Percentiles rank a stretch among this genome's conserved stretches.
phyloP scores from a whole-genome alignment of 2,797 vertebrate species.

The Leptodactylus fallax region DNA sequence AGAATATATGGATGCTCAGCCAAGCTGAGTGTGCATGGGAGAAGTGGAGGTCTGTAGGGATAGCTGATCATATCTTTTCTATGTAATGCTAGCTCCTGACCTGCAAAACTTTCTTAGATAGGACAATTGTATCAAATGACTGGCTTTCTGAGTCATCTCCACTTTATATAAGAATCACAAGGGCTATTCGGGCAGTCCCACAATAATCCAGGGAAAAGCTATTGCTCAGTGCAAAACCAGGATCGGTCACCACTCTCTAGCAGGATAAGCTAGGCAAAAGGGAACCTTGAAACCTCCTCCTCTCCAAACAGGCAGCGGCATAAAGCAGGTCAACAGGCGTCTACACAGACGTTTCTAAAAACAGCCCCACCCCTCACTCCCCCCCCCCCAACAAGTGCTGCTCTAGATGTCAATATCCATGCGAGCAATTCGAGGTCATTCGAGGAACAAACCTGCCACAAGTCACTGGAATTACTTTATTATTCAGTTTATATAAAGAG shows the following conservation, averaged over 20 bases:
- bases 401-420: slow-evolving; percentile 62
- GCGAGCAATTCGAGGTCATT: slow-evolving; percentile 60
- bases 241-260: slow-evolving; percentile 37
- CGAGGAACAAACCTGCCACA: slow-evolving; percentile 61
- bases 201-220: slow-evolving; percentile 5
- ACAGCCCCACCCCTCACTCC: slow-evolving; percentile 53
- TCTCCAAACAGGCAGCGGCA: slow-evolving; percentile 51
- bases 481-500: background rate
- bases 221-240: background rate
- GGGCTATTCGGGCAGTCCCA: background rate
- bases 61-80: background rate
- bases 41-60: too few relatives aligned
- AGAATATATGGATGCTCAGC: too few relatives aligned
- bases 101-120: background rate
- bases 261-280: slow-evolving; percentile 7
- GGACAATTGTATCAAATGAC: background rate
- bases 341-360: slow-evolving; percentile 62
- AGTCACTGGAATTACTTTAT: slow-evolving; percentile 54
- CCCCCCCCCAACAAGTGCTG: slow-evolving; percentile 56
- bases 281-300: slow-evolving; percentile 58
- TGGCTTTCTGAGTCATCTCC: background rate
- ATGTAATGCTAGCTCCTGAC: background rate
- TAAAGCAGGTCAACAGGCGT: slow-evolving; percentile 62
- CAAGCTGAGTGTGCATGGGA: too few relatives aligned
- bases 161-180: background rate